These are phyloP conservation scores for Lophochroa leadbeateri DNA, from an alignment of 2,113 vertebrate species.

Conservation along the genomic window DNA sequence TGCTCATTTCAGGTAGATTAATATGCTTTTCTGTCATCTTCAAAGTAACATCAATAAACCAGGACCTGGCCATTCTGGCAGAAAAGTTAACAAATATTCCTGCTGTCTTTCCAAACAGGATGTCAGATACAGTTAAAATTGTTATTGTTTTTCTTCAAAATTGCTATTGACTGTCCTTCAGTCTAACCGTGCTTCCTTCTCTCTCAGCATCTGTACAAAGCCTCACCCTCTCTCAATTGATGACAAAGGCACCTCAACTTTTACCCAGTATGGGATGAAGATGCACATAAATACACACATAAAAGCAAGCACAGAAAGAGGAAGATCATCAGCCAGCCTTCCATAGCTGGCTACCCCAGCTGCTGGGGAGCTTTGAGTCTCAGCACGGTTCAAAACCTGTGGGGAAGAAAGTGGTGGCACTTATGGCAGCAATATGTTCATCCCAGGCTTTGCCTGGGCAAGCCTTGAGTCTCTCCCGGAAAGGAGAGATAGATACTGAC, in stretches of 20 bases:
- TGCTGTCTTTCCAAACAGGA: conserved; percentile 4
- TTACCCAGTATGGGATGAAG: not conserved
- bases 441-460: not conserved
- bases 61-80: not conserved
- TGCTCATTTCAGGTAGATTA: conserved; percentile 54
- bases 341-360: not conserved
- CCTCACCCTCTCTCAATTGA: not conserved
- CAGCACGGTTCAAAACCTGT: not conserved
- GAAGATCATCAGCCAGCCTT: not conserved
- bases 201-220: not conserved
- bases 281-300: not conserved
- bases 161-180: not conserved
- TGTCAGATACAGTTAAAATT: conserved; percentile 4
- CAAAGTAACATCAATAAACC: conserved; percentile 53
- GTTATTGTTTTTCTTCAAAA: conserved; percentile 27
- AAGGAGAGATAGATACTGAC: not conserved
- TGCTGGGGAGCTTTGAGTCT: not conserved
- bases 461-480: not conserved
- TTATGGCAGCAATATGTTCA: not conserved
- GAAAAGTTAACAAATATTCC: conserved; percentile 35
- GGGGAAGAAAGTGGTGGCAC: not conserved
- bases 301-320: not conserved
- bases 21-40: not conserved
- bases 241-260: not conserved
- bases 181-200: not conserved